Conservation (phyloP, 2,797 vertebrate genomes). For the Oophaga sylvatica region DNA sequence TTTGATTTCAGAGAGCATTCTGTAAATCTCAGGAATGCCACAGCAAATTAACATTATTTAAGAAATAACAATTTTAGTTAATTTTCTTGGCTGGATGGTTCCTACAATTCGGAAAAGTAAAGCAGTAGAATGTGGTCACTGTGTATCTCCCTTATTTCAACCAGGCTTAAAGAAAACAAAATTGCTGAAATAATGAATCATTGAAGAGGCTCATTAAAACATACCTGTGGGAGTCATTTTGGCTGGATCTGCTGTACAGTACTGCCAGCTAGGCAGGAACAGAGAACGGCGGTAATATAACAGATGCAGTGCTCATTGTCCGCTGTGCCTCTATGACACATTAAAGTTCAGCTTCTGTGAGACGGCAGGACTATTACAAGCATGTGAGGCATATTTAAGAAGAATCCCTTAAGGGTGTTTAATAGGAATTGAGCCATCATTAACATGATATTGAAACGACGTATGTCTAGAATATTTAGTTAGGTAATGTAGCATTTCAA, state of each 20-base stretch:
- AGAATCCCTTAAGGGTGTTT: slow-evolving; percentile 60
- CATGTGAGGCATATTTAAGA: slow-evolving; percentile 61
- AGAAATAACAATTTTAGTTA: slow-evolving; percentile 25
- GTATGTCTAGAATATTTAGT: slow-evolving; percentile 41
- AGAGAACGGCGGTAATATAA: slow-evolving; percentile 65
- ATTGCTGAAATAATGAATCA: slow-evolving; percentile 80
- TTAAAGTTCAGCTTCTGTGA: slow-evolving; percentile 67
- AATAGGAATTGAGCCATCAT: slow-evolving; percentile 42
- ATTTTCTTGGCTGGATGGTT: slow-evolving; percentile 22
- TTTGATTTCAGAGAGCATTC: neutral
- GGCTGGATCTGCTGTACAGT: slow-evolving; percentile 71
- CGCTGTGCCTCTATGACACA: slow-evolving; percentile 67
- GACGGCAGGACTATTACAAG: slow-evolving; percentile 56
- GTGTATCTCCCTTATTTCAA: slow-evolving; percentile 59
- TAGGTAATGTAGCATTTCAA: neutral
- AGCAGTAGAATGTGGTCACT: slow-evolving; percentile 47
- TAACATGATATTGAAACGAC: slow-evolving; percentile 39
- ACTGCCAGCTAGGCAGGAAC: slow-evolving; percentile 75
- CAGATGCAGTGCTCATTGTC: slow-evolving; percentile 73
- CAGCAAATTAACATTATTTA: neutral
- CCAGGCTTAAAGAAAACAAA: slow-evolving; percentile 65
- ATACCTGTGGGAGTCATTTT: slow-evolving; percentile 81
- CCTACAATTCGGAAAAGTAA: neutral
- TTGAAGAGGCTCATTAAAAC: slow-evolving; percentile 80
- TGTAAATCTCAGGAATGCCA: slow-evolving; percentile 1